Evolutionary conservation across 1,140 invertebrate species (phyloP), one percentile per base, ranked within the genome.

Genomic region (Sitophilus oryzae): DNA sequence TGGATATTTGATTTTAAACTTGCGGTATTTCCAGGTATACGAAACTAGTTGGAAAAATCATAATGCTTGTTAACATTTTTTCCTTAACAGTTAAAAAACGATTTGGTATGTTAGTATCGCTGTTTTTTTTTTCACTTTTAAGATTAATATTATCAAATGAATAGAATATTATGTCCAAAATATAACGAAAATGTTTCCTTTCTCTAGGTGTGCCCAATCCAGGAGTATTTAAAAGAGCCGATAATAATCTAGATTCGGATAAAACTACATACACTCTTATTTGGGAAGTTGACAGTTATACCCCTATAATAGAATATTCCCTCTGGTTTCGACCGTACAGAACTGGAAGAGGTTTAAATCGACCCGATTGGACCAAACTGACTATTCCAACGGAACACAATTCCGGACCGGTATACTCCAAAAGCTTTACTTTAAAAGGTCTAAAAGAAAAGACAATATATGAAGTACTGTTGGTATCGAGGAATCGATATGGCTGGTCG

Each of bases 271-370:
- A 82, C 63, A 84, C 81, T 9, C 76, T 89, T 1, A 80, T 85
- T 34, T 89, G 86, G 86, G 82, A 85, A 65, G 84, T 86, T 2
- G 84, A 88, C 60, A 87, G 84, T 46, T 87, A 85, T 62, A 82
- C 79, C n/a, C 77, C 80, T 0, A 82, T 88, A 15, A 81, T 82
- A 20, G 81, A 86, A 65, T 87, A 86, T 56, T 80, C 81, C 42
- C 76, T 88, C 9, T 81, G 79, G 75, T 83, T 87, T 58, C 73
- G 81, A 43, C 73, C 74, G 0, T 71, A 72, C 38, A 66, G 64
- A 65, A 69, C 70, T 0, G 67, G 68, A 3, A 65, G 64, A 2
- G 65, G 65, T 9, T 66, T 68, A 9, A 72, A 73, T 51, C 76
- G 59, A 51, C 56, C 76, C 0, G 74, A 77, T 10, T 88, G 84